Percentiles rank a stretch among this genome's conserved stretches.
Conservation (phyloP, 2,888 invertebrate species). For the Melieria picta region DNA sequence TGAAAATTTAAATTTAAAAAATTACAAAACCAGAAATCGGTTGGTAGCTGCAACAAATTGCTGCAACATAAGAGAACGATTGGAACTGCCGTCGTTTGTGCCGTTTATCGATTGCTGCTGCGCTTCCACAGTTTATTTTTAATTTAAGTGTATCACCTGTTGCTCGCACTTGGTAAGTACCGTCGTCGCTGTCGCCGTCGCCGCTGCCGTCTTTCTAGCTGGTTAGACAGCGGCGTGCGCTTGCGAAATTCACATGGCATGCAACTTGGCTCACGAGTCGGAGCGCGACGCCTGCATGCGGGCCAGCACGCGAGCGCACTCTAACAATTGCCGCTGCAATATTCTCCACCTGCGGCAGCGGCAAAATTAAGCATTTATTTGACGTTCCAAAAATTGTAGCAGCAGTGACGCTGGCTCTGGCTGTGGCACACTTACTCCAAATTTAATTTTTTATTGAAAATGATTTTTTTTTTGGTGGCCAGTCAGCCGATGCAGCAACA, state of each 20-base stretch:
- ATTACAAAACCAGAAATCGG: too few species aligned
- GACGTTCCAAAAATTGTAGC: conserved; percentile 45
- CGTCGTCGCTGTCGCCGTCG: background rate
- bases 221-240: too few species aligned
- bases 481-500: conserved; percentile 1
- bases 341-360: conserved; percentile 36
- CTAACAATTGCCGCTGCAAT: background rate
- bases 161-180: background rate
- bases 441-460: conserved; percentile 33
- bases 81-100: too few species aligned
- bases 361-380: conserved; percentile 56
- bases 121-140: background rate
- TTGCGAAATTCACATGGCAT: too few species aligned
- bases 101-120: background rate
- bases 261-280: too few species aligned
- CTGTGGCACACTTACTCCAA: conserved; percentile 24
- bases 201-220: conserved; percentile 11
- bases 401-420: background rate
- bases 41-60: too few species aligned
- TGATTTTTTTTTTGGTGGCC: conserved; percentile 2
- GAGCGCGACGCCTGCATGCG: too few species aligned
- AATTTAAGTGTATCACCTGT: background rate
- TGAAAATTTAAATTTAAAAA: too few species aligned
- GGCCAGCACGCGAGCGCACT: too few species aligned
- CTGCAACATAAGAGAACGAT: too few species aligned